These are phyloP conservation scores for Tetramorium bicarinatum DNA, from an alignment of 2,888 invertebrate genomes.

Conservation along the genomic window DNA sequence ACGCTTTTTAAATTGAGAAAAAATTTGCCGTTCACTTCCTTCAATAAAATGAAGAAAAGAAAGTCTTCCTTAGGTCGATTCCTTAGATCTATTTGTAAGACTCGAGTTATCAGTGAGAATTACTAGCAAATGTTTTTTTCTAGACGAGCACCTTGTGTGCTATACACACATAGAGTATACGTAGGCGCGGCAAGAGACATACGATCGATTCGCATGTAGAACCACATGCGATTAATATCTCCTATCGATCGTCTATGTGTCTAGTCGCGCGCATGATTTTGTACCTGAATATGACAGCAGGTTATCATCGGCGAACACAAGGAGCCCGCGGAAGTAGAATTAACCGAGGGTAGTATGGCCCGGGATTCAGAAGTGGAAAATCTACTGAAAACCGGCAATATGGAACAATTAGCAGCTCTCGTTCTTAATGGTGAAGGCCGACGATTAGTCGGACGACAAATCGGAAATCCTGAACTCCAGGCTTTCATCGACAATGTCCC, in stretches of 20 bases:
- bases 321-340: conserved; percentile 78
- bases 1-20: conserved; percentile 13
- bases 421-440: conserved; percentile 96
- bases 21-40: conserved; percentile 1
- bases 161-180: conserved; percentile 30
- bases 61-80: background rate
- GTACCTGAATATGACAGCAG: conserved; percentile 75
- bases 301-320: conserved; percentile 81
- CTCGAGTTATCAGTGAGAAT: background rate
- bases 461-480: conserved; percentile 93
- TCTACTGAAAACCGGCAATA: conserved; percentile 92
- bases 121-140: background rate
- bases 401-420: conserved; percentile 96
- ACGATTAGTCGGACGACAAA: conserved; percentile 90
- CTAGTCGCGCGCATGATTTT: conserved; percentile 68
- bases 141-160: conserved; percentile 17
- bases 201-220: conserved; percentile 76
- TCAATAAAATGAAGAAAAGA: conserved; percentile 13
- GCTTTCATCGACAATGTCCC: conserved; percentile 96
- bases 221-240: conserved; percentile 77
- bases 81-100: background rate
- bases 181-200: conserved; percentile 49
- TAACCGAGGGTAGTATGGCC: conserved; percentile 79
- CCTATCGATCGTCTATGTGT: conserved; percentile 76
- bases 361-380: conserved; percentile 90